Percentiles rank a stretch among this genome's conserved stretches.
Evolutionary conservation across 2,888 invertebrate species (phyloP).

Genomic region (Omphaloscelis lunosa): DNA sequence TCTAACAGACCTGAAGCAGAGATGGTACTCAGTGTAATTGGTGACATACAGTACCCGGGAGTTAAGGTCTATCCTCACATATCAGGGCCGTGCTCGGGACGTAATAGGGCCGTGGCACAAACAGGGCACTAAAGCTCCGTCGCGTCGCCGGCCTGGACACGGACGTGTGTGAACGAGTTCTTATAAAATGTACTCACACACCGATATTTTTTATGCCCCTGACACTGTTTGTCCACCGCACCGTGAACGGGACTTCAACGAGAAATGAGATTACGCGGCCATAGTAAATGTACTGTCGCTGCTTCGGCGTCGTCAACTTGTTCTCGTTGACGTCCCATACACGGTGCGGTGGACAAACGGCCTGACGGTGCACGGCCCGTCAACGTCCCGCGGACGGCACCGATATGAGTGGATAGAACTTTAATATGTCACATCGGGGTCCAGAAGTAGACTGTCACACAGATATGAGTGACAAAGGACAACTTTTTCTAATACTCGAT

Average conservation of each 20-base stretch:
- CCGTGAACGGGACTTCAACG: too few species aligned
- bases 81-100: background rate
- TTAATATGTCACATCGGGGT: slow-evolving; percentile 7
- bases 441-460: background rate
- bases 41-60: slow-evolving; percentile 11
- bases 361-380: background rate
- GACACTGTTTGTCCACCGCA: too few species aligned
- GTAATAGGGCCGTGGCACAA: background rate
- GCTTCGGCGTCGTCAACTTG: too few species aligned
- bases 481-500: slow-evolving; percentile 16
- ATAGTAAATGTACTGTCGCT: too few species aligned
- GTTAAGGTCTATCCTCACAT: background rate
- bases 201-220: background rate
- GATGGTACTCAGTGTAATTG: slow-evolving; percentile 69
- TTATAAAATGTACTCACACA: background rate
- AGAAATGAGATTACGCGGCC: too few species aligned
- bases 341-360: too few species aligned
- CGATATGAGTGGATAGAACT: slow-evolving; percentile 2
- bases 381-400: background rate
- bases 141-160: background rate
- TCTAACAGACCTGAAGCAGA: slow-evolving; percentile 88
- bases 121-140: background rate
- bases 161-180: background rate
- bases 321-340: too few species aligned
- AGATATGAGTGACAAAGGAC: background rate